Evolutionary conservation across 2,797 vertebrate genomes (phyloP), one percentile per base, ranked within the genome.

Genomic region (Helarctos malayanus): DNA sequence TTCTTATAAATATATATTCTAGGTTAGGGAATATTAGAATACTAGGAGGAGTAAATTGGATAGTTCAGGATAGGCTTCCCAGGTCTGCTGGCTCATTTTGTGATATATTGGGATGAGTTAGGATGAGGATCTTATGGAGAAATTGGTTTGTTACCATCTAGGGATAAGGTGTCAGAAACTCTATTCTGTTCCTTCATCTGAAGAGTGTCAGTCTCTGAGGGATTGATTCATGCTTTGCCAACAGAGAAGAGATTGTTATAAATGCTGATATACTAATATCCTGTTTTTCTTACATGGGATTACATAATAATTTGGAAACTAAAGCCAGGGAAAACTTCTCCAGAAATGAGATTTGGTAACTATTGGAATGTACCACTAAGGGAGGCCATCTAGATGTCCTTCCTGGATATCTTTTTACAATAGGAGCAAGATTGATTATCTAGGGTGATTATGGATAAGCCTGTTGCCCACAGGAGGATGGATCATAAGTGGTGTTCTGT

Each of bases 401-500:
- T 88, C 56, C 69, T 89, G 45, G 47, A 7, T 12, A 32, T 21
- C 15, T 63, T 84, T 69, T 71, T 83, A 61, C 81, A 56, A 29
- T 2, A 38, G 57, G 9, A 69, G 2, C 23, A 47, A 61, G 49
- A 29, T 49, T 38, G 49, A 49, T 82, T 86, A 49, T 61, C 41
- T n/a, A 49, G 41, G 16, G n/a, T 79, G 56, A 76, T 14, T 63
- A 52, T 21, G 45, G 27, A 59, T 56, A 45, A 11, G 18, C n/a
- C 78, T 23, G 4, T 19, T 59, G 32, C 13, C 47, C 25, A n/a
- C 8, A 25, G 78, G n/a, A 49, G 15, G 41, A 14, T 32, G 45
- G 16, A 25, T 81, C 0, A 0, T n/a, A 25, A n/a, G 7, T 29
- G 57, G 3, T 7, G 29, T 49, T 19, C 2, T 0, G 16, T 65